Base-by-base conservation (phyloP, 2,797 vertebrate species). In the Ptychobarbus kaznakovi region DNA sequence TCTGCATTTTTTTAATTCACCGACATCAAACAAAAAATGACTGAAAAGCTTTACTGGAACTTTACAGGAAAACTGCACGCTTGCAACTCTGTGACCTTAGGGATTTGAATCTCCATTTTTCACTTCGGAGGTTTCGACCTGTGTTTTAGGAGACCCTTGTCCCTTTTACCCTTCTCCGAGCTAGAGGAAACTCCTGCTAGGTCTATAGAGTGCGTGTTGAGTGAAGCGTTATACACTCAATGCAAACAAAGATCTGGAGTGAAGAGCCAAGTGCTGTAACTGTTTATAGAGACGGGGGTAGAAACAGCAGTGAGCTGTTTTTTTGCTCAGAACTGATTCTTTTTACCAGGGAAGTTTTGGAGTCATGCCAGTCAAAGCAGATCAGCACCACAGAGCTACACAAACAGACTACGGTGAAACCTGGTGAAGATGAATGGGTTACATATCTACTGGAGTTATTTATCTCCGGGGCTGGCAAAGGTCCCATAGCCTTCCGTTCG, bases 391-490 rank as follows among this genome's bases (percentile, higher is more conserved):
- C 88, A 66, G 82, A 89, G 80, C 79, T 42, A 88, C 89, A 90
- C 88, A 90, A 93, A 93, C 90, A 83, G 38, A 83, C 87, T 86
- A 90, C 87, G 89, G 87, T 90, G 91, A 86, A 87, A 85, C 86
- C 88, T 91, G 90, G 92, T 89, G 85, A 92, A 94, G 94, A 95
- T 91, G 90, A 93, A 95, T 93, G 93, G 92, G 90, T 93, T 89
- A 93, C 94, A 94, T 92, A 94, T 93, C 87, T 91, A 88, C 85
- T 90, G 88, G 87, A 78, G 93, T 93, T 95, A 93, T 94, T 92
- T 92, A 94, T 92, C 90, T 92, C 89, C 86, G 44, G 88, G 88
- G 88, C 90, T 92, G 93, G 91, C 93, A 84, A 86, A 89, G 77
- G 91, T 92, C 92, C 91, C 85, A 86, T 76, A 84, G 92, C 91